Base-by-base conservation (phyloP, 2,888 invertebrate species). In the Cheilosia soror region DNA sequence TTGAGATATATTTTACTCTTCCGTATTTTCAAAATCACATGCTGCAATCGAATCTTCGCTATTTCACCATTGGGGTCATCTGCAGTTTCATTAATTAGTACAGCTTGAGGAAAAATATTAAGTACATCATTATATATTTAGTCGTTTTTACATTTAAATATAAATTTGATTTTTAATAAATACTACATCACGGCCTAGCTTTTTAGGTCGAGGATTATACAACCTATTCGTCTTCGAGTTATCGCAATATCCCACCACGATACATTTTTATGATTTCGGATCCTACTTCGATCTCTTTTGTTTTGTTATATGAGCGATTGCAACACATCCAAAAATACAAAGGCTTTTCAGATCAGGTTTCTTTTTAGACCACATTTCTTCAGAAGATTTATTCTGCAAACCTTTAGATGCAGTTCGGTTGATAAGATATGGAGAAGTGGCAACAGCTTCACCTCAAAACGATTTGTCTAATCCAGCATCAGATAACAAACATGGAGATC, bases 401-500 rank as follows among this genome's bases (percentile, higher is more conserved):
- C 11, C 1, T 15, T 44, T n/a, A 44, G 5, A 11, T 40, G 40
- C 53, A 11, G 29, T 29, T 31, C 53, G 11, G 29, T n/a, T n/a
- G n/a, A n/a, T n/a, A n/a, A n/a, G n/a, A n/a, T n/a, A n/a, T n/a
- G n/a, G n/a, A n/a, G n/a, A 29, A 9, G 33, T 63, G 51, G 51
- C 33, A 37, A 49, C 31, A 20, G 51, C 51, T 65, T 51, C 37
- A 37, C 25, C 37, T 37, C 37, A 51, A 65, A 65, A 65, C 2
- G 13, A 37, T n/a, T 51, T 27, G n/a, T 55, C 15, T 20, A 82
- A 31, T 5, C 40, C 53, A 2, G 76, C 51, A 51, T 87, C 81
- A 7, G 68, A 29, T 9, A 88, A 29, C 86, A 88, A 76, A 27
- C 87, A 87, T 7, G 86, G 55, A 13, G 78, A 78, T 55, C 68